phyloP scores from a whole-genome alignment of 2,888 invertebrate species.

The Perithous albicinctus region DNA sequence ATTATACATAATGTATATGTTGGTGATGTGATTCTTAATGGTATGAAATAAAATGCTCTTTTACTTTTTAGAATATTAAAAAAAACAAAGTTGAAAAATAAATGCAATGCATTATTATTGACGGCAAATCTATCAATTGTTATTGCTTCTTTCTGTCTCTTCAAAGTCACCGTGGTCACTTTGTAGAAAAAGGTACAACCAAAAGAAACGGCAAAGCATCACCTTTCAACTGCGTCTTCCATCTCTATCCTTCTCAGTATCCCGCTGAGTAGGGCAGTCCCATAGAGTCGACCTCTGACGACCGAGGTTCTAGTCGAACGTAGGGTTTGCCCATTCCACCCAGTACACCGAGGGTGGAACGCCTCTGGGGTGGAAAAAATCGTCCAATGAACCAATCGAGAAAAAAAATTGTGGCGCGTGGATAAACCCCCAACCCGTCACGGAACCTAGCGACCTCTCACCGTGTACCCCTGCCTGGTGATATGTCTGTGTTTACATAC shows the following conservation, averaged over 20 bases:
- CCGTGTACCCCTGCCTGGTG: not conserved
- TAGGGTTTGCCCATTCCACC: conserved; percentile 18
- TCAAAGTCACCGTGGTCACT: not conserved
- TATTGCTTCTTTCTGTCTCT: too few species aligned
- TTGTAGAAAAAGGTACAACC: not conserved
- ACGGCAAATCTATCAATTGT: too few species aligned
- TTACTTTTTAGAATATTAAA: not conserved
- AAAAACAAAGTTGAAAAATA: too few species aligned
- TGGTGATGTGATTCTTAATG: not conserved
- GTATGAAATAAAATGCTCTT: not conserved
- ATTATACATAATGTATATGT: not conserved
- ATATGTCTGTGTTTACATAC: not conserved
- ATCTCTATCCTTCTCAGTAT: not conserved
- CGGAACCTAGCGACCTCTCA: conserved; percentile 50
- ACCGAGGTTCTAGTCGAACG: conserved; percentile 7
- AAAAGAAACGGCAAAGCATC: not conserved
- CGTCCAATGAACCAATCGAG: conserved; percentile 74
- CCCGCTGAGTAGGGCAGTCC: conserved; percentile 36
- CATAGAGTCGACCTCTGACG: conserved; percentile 24
- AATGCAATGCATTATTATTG: too few species aligned
- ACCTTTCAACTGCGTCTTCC: not conserved
- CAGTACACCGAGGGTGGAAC: conserved; percentile 70
- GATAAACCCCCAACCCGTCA: conserved; percentile 49
- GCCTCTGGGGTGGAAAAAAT: conserved; percentile 71
- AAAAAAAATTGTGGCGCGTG: conserved; percentile 71